Conservation (phyloP, 2,113 vertebrate species). For the Indicator indicator region DNA sequence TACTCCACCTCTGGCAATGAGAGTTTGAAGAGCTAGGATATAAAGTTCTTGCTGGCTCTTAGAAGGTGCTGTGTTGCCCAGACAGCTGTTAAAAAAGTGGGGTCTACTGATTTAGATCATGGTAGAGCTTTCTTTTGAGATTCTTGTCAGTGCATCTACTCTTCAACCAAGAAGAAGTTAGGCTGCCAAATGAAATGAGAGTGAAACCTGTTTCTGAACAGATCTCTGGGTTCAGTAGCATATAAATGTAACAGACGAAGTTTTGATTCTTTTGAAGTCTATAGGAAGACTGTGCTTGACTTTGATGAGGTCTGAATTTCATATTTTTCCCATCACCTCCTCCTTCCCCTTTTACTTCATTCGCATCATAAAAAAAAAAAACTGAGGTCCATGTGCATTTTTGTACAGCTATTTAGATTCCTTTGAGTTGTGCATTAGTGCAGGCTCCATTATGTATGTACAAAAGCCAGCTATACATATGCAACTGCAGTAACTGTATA, state of each 20-base stretch:
- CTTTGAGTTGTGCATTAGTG: neutral
- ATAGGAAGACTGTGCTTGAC: slow-evolving; percentile 37
- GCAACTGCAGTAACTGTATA: slow-evolving; percentile 21
- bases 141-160: slow-evolving; percentile 36
- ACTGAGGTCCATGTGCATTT: neutral
- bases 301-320: slow-evolving; percentile 60
- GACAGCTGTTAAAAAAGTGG: neutral
- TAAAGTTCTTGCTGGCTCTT: neutral
- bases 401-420: slow-evolving; percentile 9
- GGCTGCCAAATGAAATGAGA: slow-evolving; percentile 42
- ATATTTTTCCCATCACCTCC: slow-evolving; percentile 33
- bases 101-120: slow-evolving; percentile 11
- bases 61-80: neutral
- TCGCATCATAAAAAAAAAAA: slow-evolving; percentile 44
- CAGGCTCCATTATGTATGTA: neutral
- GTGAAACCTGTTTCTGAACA: slow-evolving; percentile 49
- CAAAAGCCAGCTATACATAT: slow-evolving; percentile 40
- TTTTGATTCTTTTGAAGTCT: slow-evolving; percentile 56
- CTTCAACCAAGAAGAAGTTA: slow-evolving; percentile 48
- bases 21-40: neutral
- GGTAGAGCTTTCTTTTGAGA: slow-evolving; percentile 31
- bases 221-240: slow-evolving; percentile 11
- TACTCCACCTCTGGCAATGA: neutral
- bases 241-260: slow-evolving; percentile 10
- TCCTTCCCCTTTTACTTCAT: slow-evolving; percentile 27